These are phyloP conservation scores for Opisthocomus hoazin DNA, from an alignment of 2,113 vertebrate genomes.

Conservation along the genomic window DNA sequence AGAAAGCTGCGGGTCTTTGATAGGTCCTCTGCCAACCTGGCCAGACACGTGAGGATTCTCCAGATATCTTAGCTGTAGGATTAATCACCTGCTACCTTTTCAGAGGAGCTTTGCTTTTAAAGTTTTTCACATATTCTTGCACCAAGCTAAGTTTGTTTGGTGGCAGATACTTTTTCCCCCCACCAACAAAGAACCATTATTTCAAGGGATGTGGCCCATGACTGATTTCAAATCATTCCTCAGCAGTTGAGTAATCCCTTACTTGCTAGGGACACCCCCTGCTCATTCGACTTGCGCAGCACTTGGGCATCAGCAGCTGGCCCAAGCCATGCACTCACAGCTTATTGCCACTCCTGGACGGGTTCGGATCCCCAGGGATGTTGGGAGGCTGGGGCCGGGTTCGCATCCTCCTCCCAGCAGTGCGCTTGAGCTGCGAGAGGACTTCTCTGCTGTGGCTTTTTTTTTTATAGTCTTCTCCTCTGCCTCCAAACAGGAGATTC, in stretches of 20 bases:
- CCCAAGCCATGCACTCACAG: background rate
- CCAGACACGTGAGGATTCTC: background rate
- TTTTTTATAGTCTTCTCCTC: background rate
- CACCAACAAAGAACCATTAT: background rate
- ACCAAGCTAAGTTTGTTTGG: background rate
- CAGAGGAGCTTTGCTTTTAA: background rate
- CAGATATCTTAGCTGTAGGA: background rate
- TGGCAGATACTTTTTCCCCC: background rate
- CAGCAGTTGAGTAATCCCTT: background rate
- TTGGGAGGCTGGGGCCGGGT: background rate
- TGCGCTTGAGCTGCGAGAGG: background rate
- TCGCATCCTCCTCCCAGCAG: background rate
- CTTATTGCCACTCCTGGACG: background rate
- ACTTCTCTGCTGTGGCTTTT: background rate
- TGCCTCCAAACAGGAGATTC: constrained; percentile 62
- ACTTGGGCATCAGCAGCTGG: background rate
- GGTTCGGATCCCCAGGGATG: background rate
- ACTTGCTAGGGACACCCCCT: background rate
- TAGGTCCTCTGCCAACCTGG: background rate
- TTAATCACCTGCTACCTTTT: background rate
- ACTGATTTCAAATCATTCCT: background rate
- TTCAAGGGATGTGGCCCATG: background rate
- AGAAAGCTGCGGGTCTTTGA: background rate
- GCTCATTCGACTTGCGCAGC: background rate
- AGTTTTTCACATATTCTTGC: background rate